Evolutionary conservation across 2,113 vertebrate genomes (phyloP).

Genomic region (Puntigrus tetrazona): DNA sequence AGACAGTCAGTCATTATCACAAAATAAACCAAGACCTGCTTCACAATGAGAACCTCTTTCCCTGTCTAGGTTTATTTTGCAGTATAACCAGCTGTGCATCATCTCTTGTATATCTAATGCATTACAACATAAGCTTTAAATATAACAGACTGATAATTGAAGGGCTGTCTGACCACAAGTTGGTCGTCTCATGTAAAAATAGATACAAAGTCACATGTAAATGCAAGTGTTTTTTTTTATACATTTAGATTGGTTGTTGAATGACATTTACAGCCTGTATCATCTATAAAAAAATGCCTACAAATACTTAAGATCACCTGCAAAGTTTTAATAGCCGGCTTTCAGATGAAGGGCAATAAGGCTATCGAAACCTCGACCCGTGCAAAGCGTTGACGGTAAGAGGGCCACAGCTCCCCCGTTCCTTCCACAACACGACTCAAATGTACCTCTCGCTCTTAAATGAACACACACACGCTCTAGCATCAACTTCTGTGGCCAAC

Average conservation of each 20-base stretch:
- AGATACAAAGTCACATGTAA: not conserved
- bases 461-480: slow-evolving; percentile 19
- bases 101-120: not conserved
- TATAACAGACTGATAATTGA: not conserved
- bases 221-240: not conserved
- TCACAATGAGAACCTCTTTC: not conserved
- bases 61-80: not conserved
- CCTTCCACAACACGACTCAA: slow-evolving; percentile 2
- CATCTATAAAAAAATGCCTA: not conserved
- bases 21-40: not conserved
- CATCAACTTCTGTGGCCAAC: slow-evolving; percentile 22
- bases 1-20: not conserved
- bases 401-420: not conserved
- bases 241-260: not conserved
- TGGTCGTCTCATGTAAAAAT: not conserved
- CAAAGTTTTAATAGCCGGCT: not conserved
- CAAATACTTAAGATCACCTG: not conserved
- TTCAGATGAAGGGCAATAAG: not conserved
- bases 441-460: not conserved
- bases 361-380: not conserved
- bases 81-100: not conserved
- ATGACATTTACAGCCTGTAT: not conserved
- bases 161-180: not conserved
- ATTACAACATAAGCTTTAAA: slow-evolving; percentile 1
- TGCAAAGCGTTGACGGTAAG: not conserved